A percentile compares a stretch with the other conserved stretches of the same genome.
These are phyloP conservation scores for Corydoras sp. DNA, from an alignment of 2,113 vertebrate genomes.

Conservation along the genomic window DNA sequence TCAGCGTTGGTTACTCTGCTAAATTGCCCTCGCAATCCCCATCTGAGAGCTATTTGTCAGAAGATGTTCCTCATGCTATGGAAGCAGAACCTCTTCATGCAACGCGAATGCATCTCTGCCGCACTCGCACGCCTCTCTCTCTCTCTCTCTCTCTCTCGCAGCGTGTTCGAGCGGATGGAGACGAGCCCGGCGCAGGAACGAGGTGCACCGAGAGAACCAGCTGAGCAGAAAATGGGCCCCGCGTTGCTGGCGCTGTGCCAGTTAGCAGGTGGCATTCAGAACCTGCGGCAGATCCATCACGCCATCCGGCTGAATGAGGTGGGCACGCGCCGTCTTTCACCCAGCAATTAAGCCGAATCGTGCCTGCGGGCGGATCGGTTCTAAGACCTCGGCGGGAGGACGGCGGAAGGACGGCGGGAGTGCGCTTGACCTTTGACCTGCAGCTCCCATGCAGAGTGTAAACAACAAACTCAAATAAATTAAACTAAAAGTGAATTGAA, in stretches of 20 bases:
- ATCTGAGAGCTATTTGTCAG: slow-evolving; percentile 36
- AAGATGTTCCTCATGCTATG: slow-evolving; percentile 30
- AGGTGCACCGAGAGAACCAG: slow-evolving; percentile 74
- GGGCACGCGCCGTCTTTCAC: slow-evolving; percentile 88
- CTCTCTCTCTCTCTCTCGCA: slow-evolving; percentile 53
- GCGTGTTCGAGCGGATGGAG: slow-evolving; percentile 67
- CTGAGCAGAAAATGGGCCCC: slow-evolving; percentile 96
- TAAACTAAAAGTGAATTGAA: no score
- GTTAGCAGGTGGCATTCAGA: slow-evolving; percentile 92
- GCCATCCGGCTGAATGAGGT: slow-evolving; percentile 99
- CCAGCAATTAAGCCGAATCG: slow-evolving; percentile 93
- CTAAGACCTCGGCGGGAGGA: background rate
- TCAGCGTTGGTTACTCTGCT: slow-evolving; percentile 37
- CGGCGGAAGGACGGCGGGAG: background rate
- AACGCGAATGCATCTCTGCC: background rate
- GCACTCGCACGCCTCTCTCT: background rate
- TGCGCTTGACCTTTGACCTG: background rate
- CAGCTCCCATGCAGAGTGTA: background rate
- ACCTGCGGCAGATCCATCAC: slow-evolving; percentile 99
- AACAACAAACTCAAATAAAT: no score
- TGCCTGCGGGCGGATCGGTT: slow-evolving; percentile 81
- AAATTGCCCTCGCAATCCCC: slow-evolving; percentile 36
- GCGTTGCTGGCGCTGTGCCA: slow-evolving; percentile 98
- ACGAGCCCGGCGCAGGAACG: slow-evolving; percentile 61
- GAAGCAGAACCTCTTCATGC: slow-evolving; percentile 16